phyloP scores from a whole-genome alignment of 2,113 vertebrate species.

The Paradisaea rubra region DNA sequence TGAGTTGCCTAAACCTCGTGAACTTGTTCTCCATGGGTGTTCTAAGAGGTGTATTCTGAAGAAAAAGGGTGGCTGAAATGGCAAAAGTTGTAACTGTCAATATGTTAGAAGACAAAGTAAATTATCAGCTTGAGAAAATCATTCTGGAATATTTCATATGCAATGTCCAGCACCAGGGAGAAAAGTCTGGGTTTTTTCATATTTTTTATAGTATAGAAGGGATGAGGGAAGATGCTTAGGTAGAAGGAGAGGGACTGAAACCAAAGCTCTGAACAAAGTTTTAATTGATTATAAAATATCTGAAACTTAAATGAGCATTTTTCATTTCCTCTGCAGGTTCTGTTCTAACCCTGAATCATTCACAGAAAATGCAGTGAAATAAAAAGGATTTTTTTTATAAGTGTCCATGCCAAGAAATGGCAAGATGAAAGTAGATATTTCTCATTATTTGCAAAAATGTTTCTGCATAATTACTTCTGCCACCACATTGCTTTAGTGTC shows the following conservation, averaged over 20 bases:
- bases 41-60: background rate
- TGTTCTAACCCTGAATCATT: background rate
- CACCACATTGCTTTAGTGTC: background rate
- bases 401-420: background rate
- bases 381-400: background rate
- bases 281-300: background rate
- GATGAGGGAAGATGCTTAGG: background rate
- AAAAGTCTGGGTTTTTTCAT: background rate
- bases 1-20: background rate
- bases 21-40: background rate
- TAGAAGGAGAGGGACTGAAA: background rate
- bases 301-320: background rate
- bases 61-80: background rate
- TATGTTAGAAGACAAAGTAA: background rate
- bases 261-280: background rate
- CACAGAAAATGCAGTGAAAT: background rate
- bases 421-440: background rate
- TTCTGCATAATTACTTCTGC: constrained; percentile 13
- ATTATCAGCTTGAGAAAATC: background rate
- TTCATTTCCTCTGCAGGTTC: background rate
- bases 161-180: background rate
- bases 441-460: background rate
- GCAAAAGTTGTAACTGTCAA: background rate
- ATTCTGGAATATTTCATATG: background rate
- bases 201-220: background rate